phyloP scores from a whole-genome alignment of 2,888 invertebrate genomes.

The Drosophila ustulata region DNA sequence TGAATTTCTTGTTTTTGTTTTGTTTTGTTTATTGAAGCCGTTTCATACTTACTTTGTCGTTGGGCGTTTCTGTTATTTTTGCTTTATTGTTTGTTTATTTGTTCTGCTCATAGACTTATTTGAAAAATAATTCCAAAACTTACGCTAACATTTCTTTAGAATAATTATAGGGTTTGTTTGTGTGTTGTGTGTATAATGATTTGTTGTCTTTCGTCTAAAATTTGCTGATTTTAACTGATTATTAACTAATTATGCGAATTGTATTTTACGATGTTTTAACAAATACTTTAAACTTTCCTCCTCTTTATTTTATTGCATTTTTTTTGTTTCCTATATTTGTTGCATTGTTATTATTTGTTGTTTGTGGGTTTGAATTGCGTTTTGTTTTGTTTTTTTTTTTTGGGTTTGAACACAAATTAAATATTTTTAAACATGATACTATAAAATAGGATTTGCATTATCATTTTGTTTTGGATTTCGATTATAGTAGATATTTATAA shows the following conservation, averaged over 20 bases:
- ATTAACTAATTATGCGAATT: conserved; percentile 49
- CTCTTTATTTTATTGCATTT: conserved; percentile 24
- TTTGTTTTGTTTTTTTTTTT: conserved; percentile 24
- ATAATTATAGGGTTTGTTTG: conserved; percentile 54
- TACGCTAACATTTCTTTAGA: conserved; percentile 72
- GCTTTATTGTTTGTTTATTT: conserved; percentile 52
- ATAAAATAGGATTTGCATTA: conserved; percentile 57
- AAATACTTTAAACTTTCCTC: conserved; percentile 46
- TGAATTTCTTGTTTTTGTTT: conserved; percentile 17
- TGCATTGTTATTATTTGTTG: conserved; percentile 47
- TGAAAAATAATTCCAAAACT: conserved; percentile 69
- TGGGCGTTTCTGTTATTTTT: conserved; percentile 56
- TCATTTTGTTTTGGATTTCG: conserved; percentile 46
- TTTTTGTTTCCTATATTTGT: conserved; percentile 38
- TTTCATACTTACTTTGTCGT: conserved; percentile 72
- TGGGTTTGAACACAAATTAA: conserved; percentile 57
- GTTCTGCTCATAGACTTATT: conserved; percentile 53
- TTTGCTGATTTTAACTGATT: conserved; percentile 22
- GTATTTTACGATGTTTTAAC: conserved; percentile 50
- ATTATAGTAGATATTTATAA: conserved; percentile 52
- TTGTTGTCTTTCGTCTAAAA: conserved; percentile 38
- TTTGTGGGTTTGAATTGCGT: conserved; percentile 41
- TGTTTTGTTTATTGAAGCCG: conserved; percentile 47
- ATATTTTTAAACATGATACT: conserved; percentile 51
- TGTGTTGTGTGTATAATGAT: conserved; percentile 47